phyloP scores from a whole-genome alignment of 2,797 vertebrate species.

The Gymnocypris eckloni region DNA sequence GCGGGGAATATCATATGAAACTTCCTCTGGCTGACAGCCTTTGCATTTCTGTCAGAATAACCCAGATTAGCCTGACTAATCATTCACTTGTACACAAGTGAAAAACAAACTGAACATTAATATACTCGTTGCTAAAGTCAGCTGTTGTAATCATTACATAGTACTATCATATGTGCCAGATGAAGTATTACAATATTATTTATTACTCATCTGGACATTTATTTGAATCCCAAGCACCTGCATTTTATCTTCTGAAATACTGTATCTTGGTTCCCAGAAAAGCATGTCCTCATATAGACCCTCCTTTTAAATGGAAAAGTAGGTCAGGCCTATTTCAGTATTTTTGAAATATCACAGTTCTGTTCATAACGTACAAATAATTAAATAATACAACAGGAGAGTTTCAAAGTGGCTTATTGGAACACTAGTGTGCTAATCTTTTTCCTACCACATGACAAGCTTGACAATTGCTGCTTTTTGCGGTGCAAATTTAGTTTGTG shows the following conservation, averaged over 20 bases:
- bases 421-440: too few species aligned
- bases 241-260: constrained; percentile 8
- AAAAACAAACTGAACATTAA: constrained; percentile 17
- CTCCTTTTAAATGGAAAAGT: constrained; percentile 27
- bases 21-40: constrained; percentile 47
- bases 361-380: too few species aligned
- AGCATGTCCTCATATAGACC: constrained; percentile 22
- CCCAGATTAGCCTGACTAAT: constrained; percentile 13
- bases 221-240: background rate
- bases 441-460: too few species aligned
- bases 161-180: background rate
- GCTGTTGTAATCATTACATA: background rate
- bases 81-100: constrained; percentile 19
- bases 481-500: too few species aligned
- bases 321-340: background rate
- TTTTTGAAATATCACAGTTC: too few species aligned
- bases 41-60: constrained; percentile 23
- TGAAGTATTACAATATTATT: background rate
- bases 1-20: constrained; percentile 39
- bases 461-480: too few species aligned
- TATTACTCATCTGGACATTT: background rate
- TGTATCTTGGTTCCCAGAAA: constrained; percentile 9
- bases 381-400: too few species aligned
- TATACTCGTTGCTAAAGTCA: background rate
- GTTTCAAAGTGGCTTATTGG: too few species aligned